Evolutionary conservation across 2,797 vertebrate species (phyloP).

Genomic region (Scleropages formosus): DNA sequence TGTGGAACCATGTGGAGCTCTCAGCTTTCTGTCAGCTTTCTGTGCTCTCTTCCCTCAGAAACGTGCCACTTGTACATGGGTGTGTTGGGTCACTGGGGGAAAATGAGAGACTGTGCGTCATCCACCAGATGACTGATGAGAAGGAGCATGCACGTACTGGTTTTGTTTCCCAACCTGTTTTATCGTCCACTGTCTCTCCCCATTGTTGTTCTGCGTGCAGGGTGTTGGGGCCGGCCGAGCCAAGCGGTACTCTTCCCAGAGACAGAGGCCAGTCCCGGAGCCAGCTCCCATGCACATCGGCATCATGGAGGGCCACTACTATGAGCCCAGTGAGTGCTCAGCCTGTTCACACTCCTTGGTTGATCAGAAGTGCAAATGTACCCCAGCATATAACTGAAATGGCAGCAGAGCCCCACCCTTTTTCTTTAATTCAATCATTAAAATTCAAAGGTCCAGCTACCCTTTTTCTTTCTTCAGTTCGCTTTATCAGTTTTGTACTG

Average conservation of each 20-base stretch:
- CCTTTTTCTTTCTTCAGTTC: no score
- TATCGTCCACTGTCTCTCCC: neutral
- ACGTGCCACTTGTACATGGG: no score
- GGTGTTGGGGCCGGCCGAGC: constrained; percentile 79
- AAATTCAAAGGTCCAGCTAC: no score
- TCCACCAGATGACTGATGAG: neutral
- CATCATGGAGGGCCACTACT: constrained; percentile 95
- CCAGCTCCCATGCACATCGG: constrained; percentile 87
- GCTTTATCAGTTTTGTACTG: no score
- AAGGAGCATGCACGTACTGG: neutral
- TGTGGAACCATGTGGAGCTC: neutral
- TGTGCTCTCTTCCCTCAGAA: no score
- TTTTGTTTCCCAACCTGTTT: neutral
- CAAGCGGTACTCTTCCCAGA: constrained; percentile 92
- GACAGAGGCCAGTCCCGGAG: constrained; percentile 86
- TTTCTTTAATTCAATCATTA: no score
- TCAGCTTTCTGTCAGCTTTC: no score
- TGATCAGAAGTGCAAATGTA: no score
- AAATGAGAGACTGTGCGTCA: no score
- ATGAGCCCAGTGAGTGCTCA: constrained; percentile 83
- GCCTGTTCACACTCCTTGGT: neutral
- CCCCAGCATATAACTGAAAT: no score
- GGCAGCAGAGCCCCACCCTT: no score
- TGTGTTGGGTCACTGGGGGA: no score
- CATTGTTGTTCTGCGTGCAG: constrained; percentile 48